Evolutionary conservation across 2,888 invertebrate species (phyloP), one percentile per base, ranked within the genome.

Genomic region (Incurvaria masculella): DNA sequence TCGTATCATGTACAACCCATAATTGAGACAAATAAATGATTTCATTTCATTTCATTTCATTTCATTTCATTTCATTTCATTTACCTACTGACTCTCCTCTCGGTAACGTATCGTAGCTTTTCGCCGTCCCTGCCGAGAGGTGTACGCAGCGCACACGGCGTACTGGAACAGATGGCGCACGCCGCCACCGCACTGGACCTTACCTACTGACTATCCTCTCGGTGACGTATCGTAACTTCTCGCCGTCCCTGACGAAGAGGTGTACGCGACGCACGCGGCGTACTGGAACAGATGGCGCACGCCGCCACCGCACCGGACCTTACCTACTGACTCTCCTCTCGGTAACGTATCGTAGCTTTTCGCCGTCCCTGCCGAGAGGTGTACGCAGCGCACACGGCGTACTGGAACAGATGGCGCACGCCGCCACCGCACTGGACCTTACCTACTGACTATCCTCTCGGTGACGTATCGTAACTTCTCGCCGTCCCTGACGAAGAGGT

Each of bases 231-330:
- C 69, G 58, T 53, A 78, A 59, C 27, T 69, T 52, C 48, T 72
- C 82, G 54, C 62, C 83, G 62, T 89, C 80, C 46, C 88, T 79
- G 0, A 90, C 92, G 61, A 87, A 93, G 26, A 92, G 82, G 4
- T 92, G 80, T n/a, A 93, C 87, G 2, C 89, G 75, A 91, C 90
- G 60, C 92, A 93, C 45, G 87, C 83, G 0, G 92, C 92, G 69
- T 93, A 93, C 63, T 92, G 88, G 67, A 91, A 91, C 16, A 92
- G 80, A 6, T 90, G 91, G 0, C 87, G 81, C n/a, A 92, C 83
- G 1, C 90, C 90, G 23, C 23, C 10, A 1, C 85, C 86, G 56
- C 23, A 14, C 14, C 21, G 21, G 8, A 3, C 20, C 44, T 56
- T 46, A 75, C 76, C 76, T 68, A 4, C 64, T 54, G 4, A 78